These are phyloP conservation scores for Eucidaris tribuloides DNA, from an alignment of 35 echinoderm and acorn worm genomes.

Conservation along the genomic window DNA sequence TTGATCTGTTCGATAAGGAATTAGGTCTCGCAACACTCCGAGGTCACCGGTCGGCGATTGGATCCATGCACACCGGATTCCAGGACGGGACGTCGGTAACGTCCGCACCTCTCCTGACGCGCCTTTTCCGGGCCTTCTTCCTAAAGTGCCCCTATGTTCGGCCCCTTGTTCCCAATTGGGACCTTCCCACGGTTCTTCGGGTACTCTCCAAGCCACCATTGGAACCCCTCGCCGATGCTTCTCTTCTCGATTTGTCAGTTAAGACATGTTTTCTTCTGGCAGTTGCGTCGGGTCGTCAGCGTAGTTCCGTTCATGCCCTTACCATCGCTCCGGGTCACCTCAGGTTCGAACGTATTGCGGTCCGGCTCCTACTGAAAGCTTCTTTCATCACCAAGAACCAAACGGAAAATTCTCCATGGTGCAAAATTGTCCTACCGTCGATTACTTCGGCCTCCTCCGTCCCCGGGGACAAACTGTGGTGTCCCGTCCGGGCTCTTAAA, in stretches of 20 bases:
- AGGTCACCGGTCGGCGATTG: slow-evolving; percentile 17
- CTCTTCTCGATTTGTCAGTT: not conserved
- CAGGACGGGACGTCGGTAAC: not conserved
- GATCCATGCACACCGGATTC: slow-evolving; percentile 2
- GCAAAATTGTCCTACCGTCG: not conserved
- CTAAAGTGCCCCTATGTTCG: not conserved
- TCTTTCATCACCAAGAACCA: slow-evolving; percentile 32
- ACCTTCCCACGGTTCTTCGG: not conserved
- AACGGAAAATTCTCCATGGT: not conserved
- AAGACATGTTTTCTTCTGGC: slow-evolving; percentile 9
- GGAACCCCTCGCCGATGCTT: not conserved
- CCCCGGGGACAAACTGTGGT: not conserved
- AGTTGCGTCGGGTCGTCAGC: not conserved
- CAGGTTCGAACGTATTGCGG: too few relatives aligned
- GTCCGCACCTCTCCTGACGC: not conserved
- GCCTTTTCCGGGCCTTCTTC: slow-evolving; percentile 19
- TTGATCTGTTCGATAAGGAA: not conserved
- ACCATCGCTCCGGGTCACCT: not conserved
- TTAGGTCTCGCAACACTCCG: not conserved
- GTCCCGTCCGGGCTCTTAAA: slow-evolving; percentile 15
- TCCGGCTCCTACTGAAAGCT: not conserved
- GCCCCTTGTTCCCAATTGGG: slow-evolving; percentile 6
- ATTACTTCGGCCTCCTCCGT: not conserved
- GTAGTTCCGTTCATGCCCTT: not conserved
- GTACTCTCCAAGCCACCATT: not conserved